phyloP scores from a whole-genome alignment of 92 coral and sea anemone species.

The Epizoanthus illoricatus region DNA sequence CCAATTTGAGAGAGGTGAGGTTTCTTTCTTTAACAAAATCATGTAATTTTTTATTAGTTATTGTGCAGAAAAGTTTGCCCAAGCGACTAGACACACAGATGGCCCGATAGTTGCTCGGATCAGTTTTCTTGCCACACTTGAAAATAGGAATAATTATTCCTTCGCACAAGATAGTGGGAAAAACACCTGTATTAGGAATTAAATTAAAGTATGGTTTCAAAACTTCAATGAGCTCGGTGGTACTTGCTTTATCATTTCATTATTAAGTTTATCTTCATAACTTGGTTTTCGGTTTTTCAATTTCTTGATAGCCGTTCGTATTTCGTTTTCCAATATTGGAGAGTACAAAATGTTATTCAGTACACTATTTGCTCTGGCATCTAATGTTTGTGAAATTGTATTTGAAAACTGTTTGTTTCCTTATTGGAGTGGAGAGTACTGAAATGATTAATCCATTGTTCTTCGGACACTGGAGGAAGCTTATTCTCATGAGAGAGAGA shows the following conservation, averaged over 20 bases:
- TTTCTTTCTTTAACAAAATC: no score
- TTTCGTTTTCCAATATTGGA: conserved; percentile 38
- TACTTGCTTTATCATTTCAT: conserved; percentile 53
- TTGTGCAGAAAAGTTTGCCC: no score
- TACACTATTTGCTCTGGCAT: not conserved
- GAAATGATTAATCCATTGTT: conserved; percentile 44
- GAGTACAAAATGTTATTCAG: not conserved
- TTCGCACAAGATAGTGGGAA: no score
- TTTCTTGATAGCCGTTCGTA: conserved; percentile 2
- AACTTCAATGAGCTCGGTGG: conserved; percentile 21
- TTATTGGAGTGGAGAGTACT: conserved; percentile 6
- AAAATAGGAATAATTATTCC: no score
- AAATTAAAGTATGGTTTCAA: conserved; percentile 43
- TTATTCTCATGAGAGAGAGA: no score
- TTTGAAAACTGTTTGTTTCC: not conserved
- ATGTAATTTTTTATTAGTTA: no score
- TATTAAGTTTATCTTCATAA: conserved; percentile 30
- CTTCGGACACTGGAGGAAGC: conserved; percentile 30
- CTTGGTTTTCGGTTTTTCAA: conserved; percentile 48
- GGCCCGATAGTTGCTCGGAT: no score
- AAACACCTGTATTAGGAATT: not conserved
- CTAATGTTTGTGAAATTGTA: not conserved
- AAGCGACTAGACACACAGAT: no score
- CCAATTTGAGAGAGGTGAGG: no score
- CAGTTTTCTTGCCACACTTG: no score